A percentile compares a stretch with the other conserved stretches of the same genome.
phyloP scores from a whole-genome alignment of 2,797 vertebrate genomes.

The Balearica regulorum region DNA sequence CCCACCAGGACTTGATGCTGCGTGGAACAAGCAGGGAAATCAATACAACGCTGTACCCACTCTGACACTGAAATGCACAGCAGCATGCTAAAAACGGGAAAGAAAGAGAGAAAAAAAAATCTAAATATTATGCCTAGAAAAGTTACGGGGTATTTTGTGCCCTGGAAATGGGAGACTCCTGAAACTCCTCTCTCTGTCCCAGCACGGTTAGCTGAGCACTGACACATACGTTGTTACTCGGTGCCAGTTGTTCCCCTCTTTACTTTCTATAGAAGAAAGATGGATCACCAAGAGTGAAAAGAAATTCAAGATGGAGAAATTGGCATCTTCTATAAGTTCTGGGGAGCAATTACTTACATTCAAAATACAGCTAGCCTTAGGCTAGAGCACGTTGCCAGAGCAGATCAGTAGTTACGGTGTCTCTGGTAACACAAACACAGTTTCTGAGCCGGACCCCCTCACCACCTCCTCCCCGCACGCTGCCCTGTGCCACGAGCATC shows the following conservation, averaged over 20 bases:
- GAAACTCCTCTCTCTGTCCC: neutral
- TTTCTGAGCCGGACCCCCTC: neutral
- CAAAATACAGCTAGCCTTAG: neutral
- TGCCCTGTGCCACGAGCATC: fast-evolving
- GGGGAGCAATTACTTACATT: neutral
- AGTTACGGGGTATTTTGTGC: neutral
- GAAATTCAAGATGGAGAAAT: neutral
- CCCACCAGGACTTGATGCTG: neutral
- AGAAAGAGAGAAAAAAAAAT: no score
- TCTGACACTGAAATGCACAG: no score
- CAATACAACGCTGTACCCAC: fast-evolving
- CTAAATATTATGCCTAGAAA: neutral
- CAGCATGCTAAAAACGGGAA: neutral
- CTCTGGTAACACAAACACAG: neutral
- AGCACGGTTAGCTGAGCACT: neutral
- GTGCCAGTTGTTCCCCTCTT: neutral
- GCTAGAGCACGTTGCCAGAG: neutral
- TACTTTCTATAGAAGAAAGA: neutral
- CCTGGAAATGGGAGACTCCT: fast-evolving
- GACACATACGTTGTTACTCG: neutral
- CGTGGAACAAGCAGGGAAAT: neutral
- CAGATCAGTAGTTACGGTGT: fast-evolving
- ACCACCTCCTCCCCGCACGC: neutral
- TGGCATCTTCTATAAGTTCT: neutral
- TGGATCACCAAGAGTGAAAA: neutral